phyloP scores from a whole-genome alignment of 2,888 invertebrate species.

The Listrodromus nycthemerus region DNA sequence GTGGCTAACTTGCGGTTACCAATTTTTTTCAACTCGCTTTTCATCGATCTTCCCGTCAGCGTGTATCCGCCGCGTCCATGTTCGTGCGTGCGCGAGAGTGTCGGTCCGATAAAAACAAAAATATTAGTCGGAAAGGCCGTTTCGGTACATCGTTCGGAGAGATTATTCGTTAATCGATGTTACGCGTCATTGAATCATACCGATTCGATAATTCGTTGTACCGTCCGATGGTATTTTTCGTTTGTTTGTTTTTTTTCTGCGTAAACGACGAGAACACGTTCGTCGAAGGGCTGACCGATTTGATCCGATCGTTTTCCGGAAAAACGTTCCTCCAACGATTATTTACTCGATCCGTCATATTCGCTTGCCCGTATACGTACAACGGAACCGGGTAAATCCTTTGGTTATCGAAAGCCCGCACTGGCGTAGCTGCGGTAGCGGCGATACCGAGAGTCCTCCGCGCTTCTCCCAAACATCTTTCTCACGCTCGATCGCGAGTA shows the following conservation, averaged over 20 bases:
- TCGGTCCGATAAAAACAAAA: too few species aligned
- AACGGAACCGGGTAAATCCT: not conserved
- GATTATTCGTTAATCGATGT: not conserved
- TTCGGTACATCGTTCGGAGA: not conserved
- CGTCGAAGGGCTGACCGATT: not conserved
- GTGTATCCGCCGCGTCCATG: too few species aligned
- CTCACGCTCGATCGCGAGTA: too few species aligned
- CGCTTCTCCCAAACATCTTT: too few species aligned
- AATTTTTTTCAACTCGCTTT: slow-evolving; percentile 9
- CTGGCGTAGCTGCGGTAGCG: not conserved
- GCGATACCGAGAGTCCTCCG: too few species aligned
- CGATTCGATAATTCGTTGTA: not conserved
- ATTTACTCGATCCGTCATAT: not conserved
- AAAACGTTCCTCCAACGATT: not conserved
- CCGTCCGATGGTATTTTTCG: not conserved
- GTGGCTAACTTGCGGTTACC: not conserved
- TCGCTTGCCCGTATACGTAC: not conserved
- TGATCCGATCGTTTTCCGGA: not conserved
- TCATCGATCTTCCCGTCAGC: not conserved
- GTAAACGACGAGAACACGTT: not conserved
- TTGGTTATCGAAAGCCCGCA: not conserved
- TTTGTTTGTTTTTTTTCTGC: not conserved
- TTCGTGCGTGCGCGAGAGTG: not conserved
- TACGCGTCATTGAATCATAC: not conserved
- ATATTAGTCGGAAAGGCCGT: not conserved